phyloP scores from a whole-genome alignment of 2,113 vertebrate species.

The Hirundichthys speculiger region DNA sequence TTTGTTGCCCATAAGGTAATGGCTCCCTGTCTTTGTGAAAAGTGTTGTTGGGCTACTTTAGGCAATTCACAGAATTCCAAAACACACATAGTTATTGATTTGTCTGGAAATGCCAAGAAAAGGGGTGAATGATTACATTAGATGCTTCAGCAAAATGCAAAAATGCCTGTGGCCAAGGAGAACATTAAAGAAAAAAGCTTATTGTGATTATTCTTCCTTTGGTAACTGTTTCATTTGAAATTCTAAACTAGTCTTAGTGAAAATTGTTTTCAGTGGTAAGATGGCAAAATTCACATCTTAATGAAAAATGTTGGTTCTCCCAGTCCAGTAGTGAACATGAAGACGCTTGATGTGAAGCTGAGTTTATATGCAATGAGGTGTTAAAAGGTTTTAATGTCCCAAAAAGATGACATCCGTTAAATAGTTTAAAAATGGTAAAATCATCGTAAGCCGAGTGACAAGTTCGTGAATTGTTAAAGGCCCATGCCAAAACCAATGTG shows the following conservation, averaged over 20 bases:
- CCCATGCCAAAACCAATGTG: not conserved
- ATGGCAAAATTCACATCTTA: not conserved
- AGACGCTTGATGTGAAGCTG: not conserved
- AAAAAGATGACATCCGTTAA: too few relatives aligned
- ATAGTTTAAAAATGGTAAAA: too few relatives aligned
- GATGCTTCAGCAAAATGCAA: conserved; percentile 28
- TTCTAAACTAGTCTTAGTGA: not conserved
- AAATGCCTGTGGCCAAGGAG: conserved; percentile 10
- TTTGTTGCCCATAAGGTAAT: conserved; percentile 22
- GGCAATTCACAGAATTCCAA: conserved; percentile 48
- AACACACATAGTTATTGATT: conserved; percentile 63
- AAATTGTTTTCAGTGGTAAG: not conserved
- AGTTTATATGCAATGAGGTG: not conserved
- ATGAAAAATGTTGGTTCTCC: not conserved
- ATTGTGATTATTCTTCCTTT: conserved; percentile 15
- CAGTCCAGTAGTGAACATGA: not conserved
- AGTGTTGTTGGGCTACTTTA: conserved; percentile 25
- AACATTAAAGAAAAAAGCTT: conserved; percentile 11
- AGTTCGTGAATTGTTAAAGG: not conserved
- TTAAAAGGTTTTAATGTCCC: not conserved
- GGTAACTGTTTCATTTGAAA: not conserved
- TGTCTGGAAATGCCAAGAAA: conserved; percentile 67
- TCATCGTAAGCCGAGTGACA: too few relatives aligned
- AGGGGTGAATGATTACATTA: conserved; percentile 34
- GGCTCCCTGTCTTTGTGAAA: conserved; percentile 21